Conservation (phyloP, 2,888 invertebrate genomes). For the Melikaiella ostensackeni region DNA sequence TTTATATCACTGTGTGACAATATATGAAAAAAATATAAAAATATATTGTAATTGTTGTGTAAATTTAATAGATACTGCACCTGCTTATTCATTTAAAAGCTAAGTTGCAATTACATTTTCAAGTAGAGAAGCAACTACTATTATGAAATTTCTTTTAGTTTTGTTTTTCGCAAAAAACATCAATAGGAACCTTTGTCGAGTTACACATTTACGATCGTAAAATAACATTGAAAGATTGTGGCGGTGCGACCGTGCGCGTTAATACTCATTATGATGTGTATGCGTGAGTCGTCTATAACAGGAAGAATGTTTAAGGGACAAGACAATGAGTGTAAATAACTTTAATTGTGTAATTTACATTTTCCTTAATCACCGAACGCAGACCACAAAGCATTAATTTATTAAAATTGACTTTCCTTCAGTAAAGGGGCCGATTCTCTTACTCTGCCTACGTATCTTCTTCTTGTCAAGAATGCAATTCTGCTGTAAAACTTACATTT, state of each 20-base stretch:
- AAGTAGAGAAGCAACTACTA: too few species aligned
- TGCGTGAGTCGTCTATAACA: conserved; percentile 51
- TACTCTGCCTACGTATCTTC: conserved; percentile 21
- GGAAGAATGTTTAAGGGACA: conserved; percentile 58
- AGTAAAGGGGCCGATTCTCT: conserved; percentile 36
- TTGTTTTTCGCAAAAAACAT: conserved; percentile 1
- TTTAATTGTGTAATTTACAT: conserved; percentile 65
- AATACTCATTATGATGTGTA: conserved; percentile 55
- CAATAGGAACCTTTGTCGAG: conserved; percentile 43
- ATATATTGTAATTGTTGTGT: too few species aligned
- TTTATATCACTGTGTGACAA: too few species aligned
- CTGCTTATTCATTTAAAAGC: too few species aligned
- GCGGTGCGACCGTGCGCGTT: conserved; percentile 52
- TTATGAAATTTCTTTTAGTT: not conserved
- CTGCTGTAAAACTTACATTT: conserved; percentile 24
- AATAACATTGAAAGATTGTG: conserved; percentile 54
- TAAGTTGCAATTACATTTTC: too few species aligned
- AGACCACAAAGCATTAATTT: conserved; percentile 57
- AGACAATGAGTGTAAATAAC: conserved; percentile 66
- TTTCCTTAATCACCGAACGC: conserved; percentile 58
- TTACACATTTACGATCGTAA: conserved; percentile 55
- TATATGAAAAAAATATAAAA: too few species aligned
- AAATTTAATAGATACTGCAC: too few species aligned
- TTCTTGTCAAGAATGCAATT: conserved; percentile 3
- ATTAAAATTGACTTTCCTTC: conserved; percentile 58